Evolutionary conservation across 2,113 vertebrate genomes (phyloP).

Genomic region (Siphamia tubifer): DNA sequence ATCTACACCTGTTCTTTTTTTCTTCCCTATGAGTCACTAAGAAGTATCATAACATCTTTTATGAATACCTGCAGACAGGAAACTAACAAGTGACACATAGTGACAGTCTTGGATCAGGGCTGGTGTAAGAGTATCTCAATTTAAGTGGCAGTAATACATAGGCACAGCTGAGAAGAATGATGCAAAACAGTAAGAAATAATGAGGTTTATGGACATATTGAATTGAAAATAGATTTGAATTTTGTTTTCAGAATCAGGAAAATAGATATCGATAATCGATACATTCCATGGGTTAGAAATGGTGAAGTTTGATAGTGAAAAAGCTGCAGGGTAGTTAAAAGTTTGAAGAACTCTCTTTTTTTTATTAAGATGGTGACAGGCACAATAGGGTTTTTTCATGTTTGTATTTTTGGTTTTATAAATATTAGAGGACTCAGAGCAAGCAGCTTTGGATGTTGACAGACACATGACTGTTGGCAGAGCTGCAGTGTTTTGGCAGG

Average conservation of each 20-base stretch:
- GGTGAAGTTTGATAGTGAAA: not conserved
- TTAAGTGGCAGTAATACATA: no score
- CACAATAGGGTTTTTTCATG: not conserved
- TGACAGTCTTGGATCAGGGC: no score
- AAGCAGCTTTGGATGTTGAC: conserved; percentile 28
- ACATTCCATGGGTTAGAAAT: not conserved
- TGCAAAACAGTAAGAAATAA: no score
- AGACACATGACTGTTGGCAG: conserved; percentile 42
- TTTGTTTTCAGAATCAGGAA: not conserved
- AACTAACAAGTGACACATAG: no score
- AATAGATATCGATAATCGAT: not conserved
- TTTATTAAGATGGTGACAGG: not conserved
- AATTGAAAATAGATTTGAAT: no score
- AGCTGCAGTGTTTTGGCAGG: conserved; percentile 39
- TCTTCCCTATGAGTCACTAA: no score
- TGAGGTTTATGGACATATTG: no score
- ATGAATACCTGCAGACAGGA: no score
- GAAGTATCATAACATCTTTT: no score
- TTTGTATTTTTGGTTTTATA: not conserved
- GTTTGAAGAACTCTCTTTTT: not conserved
- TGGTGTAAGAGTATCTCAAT: no score
- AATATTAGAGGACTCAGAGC: conserved; percentile 24
- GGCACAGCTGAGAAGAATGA: no score
- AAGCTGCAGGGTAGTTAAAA: not conserved
- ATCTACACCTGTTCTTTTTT: no score